Conservation (phyloP, 2,797 vertebrate species). For the Centroberyx gerrardi region DNA sequence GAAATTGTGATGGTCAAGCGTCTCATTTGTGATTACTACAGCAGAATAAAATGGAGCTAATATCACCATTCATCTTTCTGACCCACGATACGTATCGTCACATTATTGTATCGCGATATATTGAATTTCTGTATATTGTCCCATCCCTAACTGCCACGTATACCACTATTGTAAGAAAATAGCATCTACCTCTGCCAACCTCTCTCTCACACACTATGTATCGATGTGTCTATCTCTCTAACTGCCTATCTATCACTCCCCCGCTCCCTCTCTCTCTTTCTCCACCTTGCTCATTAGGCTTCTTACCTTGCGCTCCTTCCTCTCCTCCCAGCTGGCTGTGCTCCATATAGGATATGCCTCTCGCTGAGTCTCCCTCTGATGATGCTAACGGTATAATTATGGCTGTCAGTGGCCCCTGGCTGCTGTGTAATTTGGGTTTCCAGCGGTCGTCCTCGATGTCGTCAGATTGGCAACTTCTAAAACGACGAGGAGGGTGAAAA, state of each 20-base stretch:
- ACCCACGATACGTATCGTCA: too few species aligned
- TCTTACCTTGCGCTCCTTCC: constrained; percentile 64
- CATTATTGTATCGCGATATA: too few species aligned
- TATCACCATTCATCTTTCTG: too few species aligned
- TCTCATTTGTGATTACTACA: too few species aligned
- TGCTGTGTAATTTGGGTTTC: constrained; percentile 85
- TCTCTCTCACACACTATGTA: neutral
- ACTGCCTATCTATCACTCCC: neutral
- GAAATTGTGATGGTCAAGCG: too few species aligned
- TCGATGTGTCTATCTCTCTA: neutral
- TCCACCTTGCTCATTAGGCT: neutral
- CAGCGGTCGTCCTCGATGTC: constrained; percentile 72
- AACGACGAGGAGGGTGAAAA: constrained; percentile 79
- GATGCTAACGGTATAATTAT: constrained; percentile 83
- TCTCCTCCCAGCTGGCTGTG: constrained; percentile 59
- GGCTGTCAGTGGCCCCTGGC: constrained; percentile 78
- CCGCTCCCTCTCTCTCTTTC: neutral
- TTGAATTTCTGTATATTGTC: too few species aligned
- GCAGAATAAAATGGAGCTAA: too few species aligned
- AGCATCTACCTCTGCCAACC: neutral
- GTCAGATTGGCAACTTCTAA: constrained; percentile 77
- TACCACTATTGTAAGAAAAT: too few species aligned
- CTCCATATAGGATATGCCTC: constrained; percentile 70
- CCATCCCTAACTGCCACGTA: too few species aligned
- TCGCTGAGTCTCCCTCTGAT: constrained; percentile 76